Base-by-base conservation (phyloP, 2,797 vertebrate genomes). In the Peromyscus melanophrys region DNA sequence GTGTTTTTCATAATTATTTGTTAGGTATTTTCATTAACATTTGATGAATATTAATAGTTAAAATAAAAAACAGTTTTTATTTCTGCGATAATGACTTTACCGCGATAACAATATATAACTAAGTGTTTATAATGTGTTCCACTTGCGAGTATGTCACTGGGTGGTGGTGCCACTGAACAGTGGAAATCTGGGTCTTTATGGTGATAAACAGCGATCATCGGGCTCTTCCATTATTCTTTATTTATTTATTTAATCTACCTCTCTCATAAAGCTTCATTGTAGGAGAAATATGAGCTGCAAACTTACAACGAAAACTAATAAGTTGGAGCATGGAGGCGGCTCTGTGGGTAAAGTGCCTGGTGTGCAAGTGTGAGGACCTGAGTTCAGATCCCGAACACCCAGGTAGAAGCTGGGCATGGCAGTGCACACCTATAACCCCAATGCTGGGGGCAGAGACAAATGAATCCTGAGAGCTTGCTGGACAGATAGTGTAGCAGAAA, bases 31-130 rank as follows among this genome's bases (percentile, higher is more conserved):
- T 98, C 98, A 98, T 98, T 98, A 98, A 98, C 96, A 97, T 98
- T 98, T 98, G 98, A 99, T 98, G 98, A 98, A 98, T 98, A 98
- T 98, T 98, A 98, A 98, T 97, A 98, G 97, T 96, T 98, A 98
- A 98, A 98, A 98, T 98, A 97, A 96, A 96, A 98, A 98, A 98
- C 96, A 92, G 98, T 97, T 98, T 98, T 98, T 98, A 97, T 98
- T 98, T 98, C 97, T 97, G 93, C 96, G 95, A 75, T 98, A 98
- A 98, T 96, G 97, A 98, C 90, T 97, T 97, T 95, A 88, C 9
- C 0, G 98, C 85, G 90, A 96, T 96, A 97, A 97, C 97, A 98
- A 92, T 91, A 98, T 97, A 97, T 0, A 31, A 97, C 97, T 89
- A 59, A 31, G 92, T 97, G 98, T 98, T 98, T 98, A 98, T 98